Evolutionary conservation across 64 coral and sea anemone genomes (phyloP).

Genomic region (Montipora efflorescens): DNA sequence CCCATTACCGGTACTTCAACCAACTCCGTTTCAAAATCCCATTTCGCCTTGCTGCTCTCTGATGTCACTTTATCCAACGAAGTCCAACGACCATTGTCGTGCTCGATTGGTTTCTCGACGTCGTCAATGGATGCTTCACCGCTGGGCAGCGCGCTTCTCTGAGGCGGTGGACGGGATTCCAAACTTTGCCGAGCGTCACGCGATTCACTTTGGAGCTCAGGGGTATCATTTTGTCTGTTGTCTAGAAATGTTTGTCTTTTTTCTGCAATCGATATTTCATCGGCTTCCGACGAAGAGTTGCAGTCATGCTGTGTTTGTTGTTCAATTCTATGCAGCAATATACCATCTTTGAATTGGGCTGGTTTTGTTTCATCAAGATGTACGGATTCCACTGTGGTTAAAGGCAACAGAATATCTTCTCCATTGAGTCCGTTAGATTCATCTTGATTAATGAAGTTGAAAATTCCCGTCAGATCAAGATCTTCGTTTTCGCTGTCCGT

Average conservation of each 20-base stretch:
- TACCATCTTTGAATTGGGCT: neutral
- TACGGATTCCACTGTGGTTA: neutral
- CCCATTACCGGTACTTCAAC: conserved; percentile 29
- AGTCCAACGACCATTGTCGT: neutral
- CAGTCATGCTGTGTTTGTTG: neutral
- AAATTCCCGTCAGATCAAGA: conserved; percentile 16
- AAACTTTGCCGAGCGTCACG: neutral
- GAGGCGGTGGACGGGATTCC: neutral
- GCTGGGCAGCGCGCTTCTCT: neutral
- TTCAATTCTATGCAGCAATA: neutral
- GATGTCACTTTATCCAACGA: neutral
- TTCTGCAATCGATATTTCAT: neutral
- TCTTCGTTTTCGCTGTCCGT: conserved; percentile 25
- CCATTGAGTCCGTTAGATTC: neutral
- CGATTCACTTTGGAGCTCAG: neutral
- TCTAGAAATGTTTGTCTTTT: neutral
- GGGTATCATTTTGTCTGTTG: neutral
- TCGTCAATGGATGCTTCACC: neutral
- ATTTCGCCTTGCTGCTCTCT: neutral
- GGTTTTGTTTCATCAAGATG: neutral
- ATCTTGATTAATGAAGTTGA: conserved; percentile 17
- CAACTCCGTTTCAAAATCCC: conserved; percentile 28
- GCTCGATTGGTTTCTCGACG: neutral
- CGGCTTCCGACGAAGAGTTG: neutral
- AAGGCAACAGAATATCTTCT: neutral